Evolutionary conservation across 2,888 invertebrate genomes (phyloP).

Genomic region (Zygothrica quintamaculata): DNA sequence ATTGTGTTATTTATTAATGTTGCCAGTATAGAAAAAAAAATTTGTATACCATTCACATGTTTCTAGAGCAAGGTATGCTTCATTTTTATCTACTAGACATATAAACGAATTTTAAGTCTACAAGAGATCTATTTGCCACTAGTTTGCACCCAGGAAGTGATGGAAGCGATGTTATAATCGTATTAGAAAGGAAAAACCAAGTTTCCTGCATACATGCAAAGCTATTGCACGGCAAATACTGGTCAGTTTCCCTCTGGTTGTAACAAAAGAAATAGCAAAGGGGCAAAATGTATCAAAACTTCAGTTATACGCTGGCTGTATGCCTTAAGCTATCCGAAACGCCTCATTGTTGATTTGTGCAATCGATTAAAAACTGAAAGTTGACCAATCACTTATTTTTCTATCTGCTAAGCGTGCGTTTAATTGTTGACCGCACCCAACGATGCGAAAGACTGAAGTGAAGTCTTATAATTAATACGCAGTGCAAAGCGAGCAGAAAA

Average conservation of each 20-base stretch:
- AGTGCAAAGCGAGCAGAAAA: slow-evolving; percentile 5
- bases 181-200: slow-evolving; percentile 65
- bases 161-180: slow-evolving; percentile 17
- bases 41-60: neutral
- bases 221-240: slow-evolving; percentile 37
- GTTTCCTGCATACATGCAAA: slow-evolving; percentile 53
- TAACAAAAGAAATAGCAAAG: slow-evolving; percentile 36
- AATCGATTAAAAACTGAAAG: slow-evolving; percentile 53
- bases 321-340: slow-evolving; percentile 29
- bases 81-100: no score
- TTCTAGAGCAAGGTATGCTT: no score
- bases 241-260: slow-evolving; percentile 17
- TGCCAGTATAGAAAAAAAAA: neutral
- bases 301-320: slow-evolving; percentile 16
- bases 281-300: slow-evolving; percentile 29
- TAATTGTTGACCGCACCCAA: slow-evolving; percentile 54
- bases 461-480: slow-evolving; percentile 4
- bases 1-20: neutral
- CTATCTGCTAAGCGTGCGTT: slow-evolving; percentile 48
- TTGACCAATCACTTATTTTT: slow-evolving; percentile 53
- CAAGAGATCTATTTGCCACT: slow-evolving; percentile 13
- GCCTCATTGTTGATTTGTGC: slow-evolving; percentile 53
- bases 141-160: slow-evolving; percentile 52
- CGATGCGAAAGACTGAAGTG: slow-evolving; percentile 21
- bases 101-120: neutral